A percentile compares a stretch with the other conserved stretches of the same genome.
Evolutionary conservation across 2,113 vertebrate species (phyloP).

Genomic region (Misgurnus mizolepis): DNA sequence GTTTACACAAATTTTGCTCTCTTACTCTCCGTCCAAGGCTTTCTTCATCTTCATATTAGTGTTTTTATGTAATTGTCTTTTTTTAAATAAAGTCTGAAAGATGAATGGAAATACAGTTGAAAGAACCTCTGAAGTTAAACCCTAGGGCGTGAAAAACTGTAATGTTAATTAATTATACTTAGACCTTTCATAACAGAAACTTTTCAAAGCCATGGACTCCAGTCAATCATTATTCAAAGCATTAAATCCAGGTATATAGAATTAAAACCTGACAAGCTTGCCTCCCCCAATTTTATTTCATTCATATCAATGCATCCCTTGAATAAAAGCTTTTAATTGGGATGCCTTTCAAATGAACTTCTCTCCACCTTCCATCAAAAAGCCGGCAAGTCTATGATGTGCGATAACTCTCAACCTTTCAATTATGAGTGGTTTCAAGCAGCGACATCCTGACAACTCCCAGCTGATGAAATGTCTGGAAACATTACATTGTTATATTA

Average conservation of each 20-base stretch:
- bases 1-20: no score
- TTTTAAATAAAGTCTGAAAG: no score
- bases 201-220: neutral
- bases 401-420: constrained; percentile 26
- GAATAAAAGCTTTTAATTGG: constrained; percentile 28
- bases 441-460: constrained; percentile 25
- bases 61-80: no score
- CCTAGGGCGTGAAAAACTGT: neutral
- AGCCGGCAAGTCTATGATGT: neutral
- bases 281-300: neutral
- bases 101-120: neutral
- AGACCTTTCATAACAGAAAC: constrained; percentile 1
- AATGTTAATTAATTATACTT: constrained; percentile 1
- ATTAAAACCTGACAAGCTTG: constrained; percentile 16
- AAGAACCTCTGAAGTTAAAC: neutral
- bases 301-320: constrained; percentile 16
- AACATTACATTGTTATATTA: constrained; percentile 29
- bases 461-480: constrained; percentile 27
- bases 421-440: constrained; percentile 36
- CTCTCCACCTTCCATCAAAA: neutral
- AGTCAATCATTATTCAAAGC: neutral
- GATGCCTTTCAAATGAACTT: constrained; percentile 28
- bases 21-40: no score
- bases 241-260: neutral
- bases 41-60: no score